phyloP scores from a whole-genome alignment of 2,888 invertebrate species.

The Lycophotia porphyrea region DNA sequence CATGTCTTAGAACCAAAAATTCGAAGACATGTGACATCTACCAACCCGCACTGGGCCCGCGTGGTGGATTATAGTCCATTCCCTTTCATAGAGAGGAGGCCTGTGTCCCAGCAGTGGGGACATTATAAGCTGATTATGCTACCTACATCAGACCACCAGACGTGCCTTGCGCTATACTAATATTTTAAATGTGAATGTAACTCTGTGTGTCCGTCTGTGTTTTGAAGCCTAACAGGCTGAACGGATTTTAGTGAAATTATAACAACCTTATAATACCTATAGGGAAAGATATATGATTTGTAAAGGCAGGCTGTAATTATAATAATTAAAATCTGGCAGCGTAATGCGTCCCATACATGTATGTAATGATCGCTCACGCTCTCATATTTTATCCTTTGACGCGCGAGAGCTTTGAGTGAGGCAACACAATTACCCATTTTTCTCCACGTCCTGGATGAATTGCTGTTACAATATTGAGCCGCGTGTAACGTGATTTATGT shows the following conservation, averaged over 20 bases:
- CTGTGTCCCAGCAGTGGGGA: no score
- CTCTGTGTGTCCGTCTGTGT: not conserved
- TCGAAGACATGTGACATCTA: no score
- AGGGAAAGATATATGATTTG: not conserved
- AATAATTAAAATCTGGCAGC: not conserved
- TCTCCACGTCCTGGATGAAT: constrained; percentile 18
- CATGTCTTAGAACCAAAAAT: no score
- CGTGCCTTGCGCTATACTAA: not conserved
- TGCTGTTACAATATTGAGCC: constrained; percentile 19
- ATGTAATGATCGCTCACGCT: constrained; percentile 15
- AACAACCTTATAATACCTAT: not conserved
- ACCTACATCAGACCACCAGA: not conserved
- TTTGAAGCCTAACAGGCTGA: not conserved
- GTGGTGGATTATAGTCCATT: no score
- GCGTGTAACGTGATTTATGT: not conserved
- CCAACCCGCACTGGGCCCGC: no score
- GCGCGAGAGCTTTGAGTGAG: constrained; percentile 21
- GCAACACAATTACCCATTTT: constrained; percentile 45
- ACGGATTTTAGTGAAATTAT: not conserved
- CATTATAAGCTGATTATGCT: no score
- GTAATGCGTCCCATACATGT: not conserved
- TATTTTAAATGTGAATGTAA: not conserved
- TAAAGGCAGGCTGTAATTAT: not conserved
- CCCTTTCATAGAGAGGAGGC: no score
- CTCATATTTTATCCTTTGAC: constrained; percentile 45